Conservation (phyloP, 2,888 invertebrate species). For the Eristalinus aeneus region DNA sequence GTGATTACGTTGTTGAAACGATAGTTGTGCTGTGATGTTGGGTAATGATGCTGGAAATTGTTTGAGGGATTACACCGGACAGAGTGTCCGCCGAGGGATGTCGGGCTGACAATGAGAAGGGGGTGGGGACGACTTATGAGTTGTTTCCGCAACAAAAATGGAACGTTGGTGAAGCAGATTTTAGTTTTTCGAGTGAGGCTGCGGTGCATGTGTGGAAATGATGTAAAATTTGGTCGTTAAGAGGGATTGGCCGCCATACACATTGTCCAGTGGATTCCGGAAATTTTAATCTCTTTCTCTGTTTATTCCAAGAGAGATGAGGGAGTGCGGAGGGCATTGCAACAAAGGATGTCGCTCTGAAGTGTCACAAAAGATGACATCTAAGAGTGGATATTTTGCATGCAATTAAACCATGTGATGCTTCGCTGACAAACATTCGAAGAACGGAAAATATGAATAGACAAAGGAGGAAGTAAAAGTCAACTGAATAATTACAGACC, state of each 20-base stretch:
- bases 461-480: too few relatives aligned
- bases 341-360: too few relatives aligned
- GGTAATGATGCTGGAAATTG: slow-evolving; percentile 6
- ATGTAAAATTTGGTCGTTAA: neutral
- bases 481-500: too few relatives aligned
- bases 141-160: neutral
- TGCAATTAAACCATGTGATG: too few relatives aligned
- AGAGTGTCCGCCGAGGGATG: neutral
- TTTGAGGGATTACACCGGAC: neutral
- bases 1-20: neutral
- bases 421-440: too few relatives aligned
- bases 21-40: neutral
- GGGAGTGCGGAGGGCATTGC: too few relatives aligned
- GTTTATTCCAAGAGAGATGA: too few relatives aligned
- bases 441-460: too few relatives aligned
- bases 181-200: neutral
- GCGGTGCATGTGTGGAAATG: neutral
- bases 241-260: neutral
- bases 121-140: neutral
- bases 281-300: too few relatives aligned
- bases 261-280: neutral
- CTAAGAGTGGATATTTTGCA: too few relatives aligned
- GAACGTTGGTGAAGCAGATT: neutral
- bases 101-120: neutral
- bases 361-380: too few relatives aligned